Evolutionary conservation across 64 coral and sea anemone species (phyloP), one percentile per base, ranked within the genome.

Genomic region (Actinia tenebrosa): DNA sequence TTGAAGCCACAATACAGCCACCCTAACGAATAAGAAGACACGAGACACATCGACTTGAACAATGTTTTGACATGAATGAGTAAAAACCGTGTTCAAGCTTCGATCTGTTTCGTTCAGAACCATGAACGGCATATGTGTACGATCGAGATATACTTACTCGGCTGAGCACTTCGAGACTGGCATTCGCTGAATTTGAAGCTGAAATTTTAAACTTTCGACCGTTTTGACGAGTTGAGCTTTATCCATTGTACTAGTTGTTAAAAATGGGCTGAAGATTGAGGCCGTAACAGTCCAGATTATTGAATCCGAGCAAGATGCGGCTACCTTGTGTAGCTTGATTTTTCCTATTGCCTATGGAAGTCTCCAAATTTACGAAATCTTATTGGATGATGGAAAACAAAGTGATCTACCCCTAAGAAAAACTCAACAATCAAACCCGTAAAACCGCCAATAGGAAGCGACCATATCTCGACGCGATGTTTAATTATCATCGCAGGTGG

Each of bases 161-260:
- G 88, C 89, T 10, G 89, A 93, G 86, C 94, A 93, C 89, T 93
- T 97, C 59, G 94, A 97, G 66, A 97, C 91, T 47, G 94, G 94
- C 88, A 97, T 84, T 82, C 94, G 88, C 59, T 89, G 92, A 45
- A 97, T 97, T 90, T 89, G 89, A 55, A 97, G 88, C 87, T 97
- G 94, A 60, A 90, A 92, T 91, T 92, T 93, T 87, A 97, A 93
- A 64, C 94, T 97, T 71, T 97, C 94, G 44, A 97, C 91, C 13
- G 94, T 97, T 88, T 97, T 97, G 68, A 93, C 63, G 52, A 97
- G 82, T 69, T 97, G 94, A 10, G 91, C 58, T 82, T 92, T 93
- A 44, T 97, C 94, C 94, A 97, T 97, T 16, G n/a, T 93, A 44
- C 26, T 75, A 75, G 13, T 3, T 53, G 37, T 71, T 75, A 42